Evolutionary conservation across 2,113 vertebrate genomes (phyloP), one percentile per base, ranked within the genome.

Genomic region (Diphyllodes magnificus): DNA sequence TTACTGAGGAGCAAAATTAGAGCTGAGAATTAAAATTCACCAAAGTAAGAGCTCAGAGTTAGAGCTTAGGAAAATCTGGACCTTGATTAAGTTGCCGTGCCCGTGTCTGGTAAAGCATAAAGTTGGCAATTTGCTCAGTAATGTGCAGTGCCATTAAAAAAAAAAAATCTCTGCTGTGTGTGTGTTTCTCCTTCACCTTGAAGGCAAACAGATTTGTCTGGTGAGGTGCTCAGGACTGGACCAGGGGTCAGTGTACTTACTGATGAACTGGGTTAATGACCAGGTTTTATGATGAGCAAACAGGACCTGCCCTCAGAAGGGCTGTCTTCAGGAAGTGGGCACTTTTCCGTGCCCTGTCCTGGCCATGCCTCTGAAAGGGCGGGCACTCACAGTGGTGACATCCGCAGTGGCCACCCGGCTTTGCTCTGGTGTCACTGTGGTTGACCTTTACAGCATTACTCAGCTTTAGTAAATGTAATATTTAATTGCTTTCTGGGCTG

Each of bases 401-500:
- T 33, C 78, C 51, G 9, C 33, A 10, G 66, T 4, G 44, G 60
- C 31, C 33, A 22, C 3, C 11, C 2, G 0, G n/a, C 10, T 72
- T 82, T 83, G 63, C 31, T 47, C 35, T 66, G n/a, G 22, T 75
- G 35, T 35, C 57, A 18, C 66, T 20, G 51, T 31, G 27, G 6
- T 7, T 90, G 60, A 68, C 47, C 86, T 51, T 82, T 59, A 72
- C 76, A 82, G 81, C 45, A 33, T 42, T 72, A 80, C 1, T 28
- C 18, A 45, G 60, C 91, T 88, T 80, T 63, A 78, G 65, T 63
- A 89, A 80, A 92, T 60, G 81, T 69, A 76, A 63, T 65, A 53
- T 90, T 92, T 93, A 93, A 86, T 88, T 93, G 76, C 82, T 86
- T 44, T 73, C 64, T 72, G 75, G 65, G 86, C 76, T 76, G 92